Percentiles rank a stretch among this genome's conserved stretches.
Evolutionary conservation across 2,888 invertebrate species (phyloP).

Genomic region (Chaetogeoica ovagalla): DNA sequence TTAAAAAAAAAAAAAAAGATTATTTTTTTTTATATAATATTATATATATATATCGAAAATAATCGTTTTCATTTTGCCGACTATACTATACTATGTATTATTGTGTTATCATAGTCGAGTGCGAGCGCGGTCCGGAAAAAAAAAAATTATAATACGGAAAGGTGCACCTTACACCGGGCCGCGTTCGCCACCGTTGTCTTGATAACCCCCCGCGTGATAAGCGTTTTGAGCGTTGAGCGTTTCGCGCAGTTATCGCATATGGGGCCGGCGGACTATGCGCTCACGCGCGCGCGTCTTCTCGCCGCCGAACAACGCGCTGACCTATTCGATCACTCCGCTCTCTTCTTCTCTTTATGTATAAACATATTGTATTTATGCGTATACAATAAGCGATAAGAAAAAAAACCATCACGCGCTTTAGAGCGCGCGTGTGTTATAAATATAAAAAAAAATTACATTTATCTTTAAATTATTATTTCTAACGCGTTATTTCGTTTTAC

Average conservation of each 20-base stretch:
- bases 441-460: neutral
- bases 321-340: slow-evolving; percentile 15
- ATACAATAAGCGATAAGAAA: neutral
- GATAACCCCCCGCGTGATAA: slow-evolving; percentile 40
- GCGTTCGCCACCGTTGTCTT: neutral
- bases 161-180: neutral
- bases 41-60: neutral
- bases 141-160: neutral
- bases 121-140: neutral
- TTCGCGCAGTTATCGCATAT: slow-evolving; percentile 2
- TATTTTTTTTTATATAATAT: too few species aligned
- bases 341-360: neutral
- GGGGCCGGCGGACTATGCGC: slow-evolving; percentile 15
- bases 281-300: neutral
- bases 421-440: neutral
- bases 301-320: neutral
- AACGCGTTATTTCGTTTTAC: slow-evolving; percentile 21
- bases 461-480: neutral
- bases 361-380: neutral
- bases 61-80: slow-evolving; percentile 10
- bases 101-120: neutral
- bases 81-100: neutral
- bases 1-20: too few species aligned
- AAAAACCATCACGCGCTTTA: neutral
- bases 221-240: neutral